Evolutionary conservation across 2,113 vertebrate species (phyloP), one percentile per base, ranked within the genome.

Genomic region (Setophaga petechia): DNA sequence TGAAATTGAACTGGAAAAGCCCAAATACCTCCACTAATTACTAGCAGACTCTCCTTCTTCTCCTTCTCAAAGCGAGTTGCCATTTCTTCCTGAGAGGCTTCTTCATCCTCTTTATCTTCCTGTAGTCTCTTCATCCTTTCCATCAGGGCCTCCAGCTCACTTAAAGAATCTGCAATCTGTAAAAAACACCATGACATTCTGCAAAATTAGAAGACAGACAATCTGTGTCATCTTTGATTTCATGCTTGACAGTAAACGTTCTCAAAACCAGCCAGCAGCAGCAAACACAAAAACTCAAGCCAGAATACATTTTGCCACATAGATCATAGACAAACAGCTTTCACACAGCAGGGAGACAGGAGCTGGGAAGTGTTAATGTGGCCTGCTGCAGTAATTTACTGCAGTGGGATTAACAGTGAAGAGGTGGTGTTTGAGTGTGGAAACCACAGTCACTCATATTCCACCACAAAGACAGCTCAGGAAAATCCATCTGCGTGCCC

Each of bases 51-150:
- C 96, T 98, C 98, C 49, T 98, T 98, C 94, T 98, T 98, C 82
- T 99, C 98, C 75, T 98, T 98, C 87, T 98, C 98, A 94, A 98
- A 98, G 81, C 98, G 97, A 63, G 98, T 98, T 92, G 97, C 98
- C 98, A 98, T 98, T 96, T 99, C 98, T 94, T 98, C 98, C 90
- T 98, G 98, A 76, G 98, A 98, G 10, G 98, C 97, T 75, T 98
- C 98, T 41, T 98, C 98, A 0, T 98, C 98, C 73, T 98, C 98
- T 63, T 97, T 98, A 71, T 98, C 98, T 95, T 98, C 98, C 57
- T 98, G 98, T 41, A 99, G 97, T 89, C 98, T 97, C 92, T 98
- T 98, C 98, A 99, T 98, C 85, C 98, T 98, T 80, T 98, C 98
- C 98, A 99, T 98, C 78, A 99, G 96, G 89, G 98, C 98, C 94